Evolutionary conservation across 1,140 invertebrate species (phyloP).

Genomic region (Pristionchus pacificus): DNA sequence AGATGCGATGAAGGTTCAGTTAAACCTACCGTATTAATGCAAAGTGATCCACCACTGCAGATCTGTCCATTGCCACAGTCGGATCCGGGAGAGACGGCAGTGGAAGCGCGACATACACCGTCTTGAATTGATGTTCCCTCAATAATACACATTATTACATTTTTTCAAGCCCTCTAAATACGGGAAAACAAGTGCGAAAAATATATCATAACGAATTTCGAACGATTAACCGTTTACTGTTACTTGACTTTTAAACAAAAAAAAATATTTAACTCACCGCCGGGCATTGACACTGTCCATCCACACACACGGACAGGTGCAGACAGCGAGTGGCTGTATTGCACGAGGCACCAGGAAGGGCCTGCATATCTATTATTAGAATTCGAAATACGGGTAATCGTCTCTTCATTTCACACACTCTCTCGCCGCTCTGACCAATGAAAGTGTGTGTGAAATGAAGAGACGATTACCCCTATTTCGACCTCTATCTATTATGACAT

Average conservation of each 20-base stretch:
- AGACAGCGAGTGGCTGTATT: background rate
- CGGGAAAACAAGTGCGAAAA: slow-evolving; percentile 3
- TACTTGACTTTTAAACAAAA: background rate
- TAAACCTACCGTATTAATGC: slow-evolving; percentile 3
- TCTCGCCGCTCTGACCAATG: no score
- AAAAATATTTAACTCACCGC: background rate
- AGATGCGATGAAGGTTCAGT: no score
- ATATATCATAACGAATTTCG: slow-evolving; percentile 5
- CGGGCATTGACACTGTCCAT: slow-evolving; percentile 23
- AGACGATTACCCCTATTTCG: no score
- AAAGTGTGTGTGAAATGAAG: no score
- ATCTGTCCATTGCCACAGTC: slow-evolving; percentile 10
- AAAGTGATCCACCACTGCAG: slow-evolving; percentile 11
- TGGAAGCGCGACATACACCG: background rate
- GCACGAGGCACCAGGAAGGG: slow-evolving; percentile 6
- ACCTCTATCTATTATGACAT: no score
- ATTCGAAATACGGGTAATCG: no score
- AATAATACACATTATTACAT: slow-evolving; percentile 11
- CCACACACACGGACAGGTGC: slow-evolving; percentile 2
- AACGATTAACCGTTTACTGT: background rate
- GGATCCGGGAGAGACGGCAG: slow-evolving; percentile 15
- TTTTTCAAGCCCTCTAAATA: slow-evolving; percentile 10
- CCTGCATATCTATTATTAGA: no score
- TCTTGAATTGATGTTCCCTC: background rate
- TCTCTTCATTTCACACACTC: no score